Evolutionary conservation across 2,113 vertebrate species (phyloP).

Genomic region (Panthera tigris): DNA sequence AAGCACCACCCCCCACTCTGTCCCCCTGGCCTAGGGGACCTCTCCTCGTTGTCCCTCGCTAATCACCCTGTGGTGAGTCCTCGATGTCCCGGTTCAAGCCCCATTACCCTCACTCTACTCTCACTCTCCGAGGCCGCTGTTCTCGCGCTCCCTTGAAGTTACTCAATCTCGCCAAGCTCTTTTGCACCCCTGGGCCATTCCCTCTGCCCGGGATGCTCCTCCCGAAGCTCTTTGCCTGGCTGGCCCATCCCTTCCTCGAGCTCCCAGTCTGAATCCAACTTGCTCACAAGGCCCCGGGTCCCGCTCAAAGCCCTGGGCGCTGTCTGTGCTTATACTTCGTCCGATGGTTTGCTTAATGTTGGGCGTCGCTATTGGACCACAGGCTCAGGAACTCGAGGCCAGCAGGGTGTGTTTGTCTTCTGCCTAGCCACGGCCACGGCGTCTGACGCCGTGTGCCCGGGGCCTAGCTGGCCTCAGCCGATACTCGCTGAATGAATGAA

Average conservation of each 20-base stretch:
- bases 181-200: background rate
- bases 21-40: background rate
- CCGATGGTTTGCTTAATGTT: background rate
- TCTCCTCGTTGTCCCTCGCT: background rate
- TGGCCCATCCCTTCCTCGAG: background rate
- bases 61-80: background rate
- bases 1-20: no score
- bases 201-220: background rate
- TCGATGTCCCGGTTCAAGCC: background rate
- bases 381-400: background rate
- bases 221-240: background rate
- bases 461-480: background rate
- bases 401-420: fast-evolving
- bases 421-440: background rate
- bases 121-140: fast-evolving
- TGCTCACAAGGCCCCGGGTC: background rate
- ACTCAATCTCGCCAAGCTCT: background rate
- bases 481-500: background rate
- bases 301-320: background rate
- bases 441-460: fast-evolving
- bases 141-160: no score
- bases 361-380: background rate
- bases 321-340: fast-evolving
- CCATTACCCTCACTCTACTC: no score
- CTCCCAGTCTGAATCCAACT: background rate